Evolutionary conservation across 30 jellyfish, hydroid and myxozoan species (phyloP).

Genomic region (Morbakka virulenta): DNA sequence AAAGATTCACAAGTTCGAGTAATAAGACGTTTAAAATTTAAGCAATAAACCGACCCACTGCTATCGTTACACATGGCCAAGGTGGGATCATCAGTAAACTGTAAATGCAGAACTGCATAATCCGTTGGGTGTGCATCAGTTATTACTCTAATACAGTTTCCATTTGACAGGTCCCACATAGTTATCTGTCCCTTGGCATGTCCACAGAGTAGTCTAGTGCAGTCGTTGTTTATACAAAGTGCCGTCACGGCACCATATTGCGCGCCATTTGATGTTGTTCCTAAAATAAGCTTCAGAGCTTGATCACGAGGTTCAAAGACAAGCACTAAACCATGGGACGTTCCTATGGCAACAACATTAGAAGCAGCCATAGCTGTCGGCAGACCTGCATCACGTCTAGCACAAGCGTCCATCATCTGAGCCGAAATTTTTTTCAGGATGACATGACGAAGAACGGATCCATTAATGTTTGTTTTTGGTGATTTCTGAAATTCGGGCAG

Average conservation of each 20-base stretch:
- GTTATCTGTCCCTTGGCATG: constrained; percentile 98
- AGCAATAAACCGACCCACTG: constrained; percentile 97
- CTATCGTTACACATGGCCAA: constrained; percentile 95
- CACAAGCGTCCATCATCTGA: constrained; percentile 97
- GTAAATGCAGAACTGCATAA: constrained; percentile 95
- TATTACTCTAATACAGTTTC: constrained; percentile 87
- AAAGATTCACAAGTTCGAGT: constrained; percentile 95
- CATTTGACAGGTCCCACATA: constrained; percentile 96
- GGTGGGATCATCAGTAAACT: constrained; percentile 97
- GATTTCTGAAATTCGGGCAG: constrained; percentile 69
- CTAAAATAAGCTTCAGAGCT: constrained; percentile 82
- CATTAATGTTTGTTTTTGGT: constrained; percentile 65
- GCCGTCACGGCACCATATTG: constrained; percentile 99
- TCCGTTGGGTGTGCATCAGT: constrained; percentile 99
- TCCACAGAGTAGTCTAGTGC: constrained; percentile 90
- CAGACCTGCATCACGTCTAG: constrained; percentile 96
- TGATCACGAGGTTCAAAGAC: constrained; percentile 97
- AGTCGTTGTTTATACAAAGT: constrained; percentile 89
- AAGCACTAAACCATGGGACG: constrained; percentile 95
- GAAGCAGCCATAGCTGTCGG: constrained; percentile 98
- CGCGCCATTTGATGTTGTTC: constrained; percentile 92
- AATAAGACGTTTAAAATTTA: constrained; percentile 78
- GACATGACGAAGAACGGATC: constrained; percentile 95
- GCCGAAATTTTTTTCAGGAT: constrained; percentile 86
- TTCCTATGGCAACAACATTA: constrained; percentile 87